Base-by-base conservation (phyloP, 2,113 vertebrate genomes). In the Myrmophylax atrothorax region DNA sequence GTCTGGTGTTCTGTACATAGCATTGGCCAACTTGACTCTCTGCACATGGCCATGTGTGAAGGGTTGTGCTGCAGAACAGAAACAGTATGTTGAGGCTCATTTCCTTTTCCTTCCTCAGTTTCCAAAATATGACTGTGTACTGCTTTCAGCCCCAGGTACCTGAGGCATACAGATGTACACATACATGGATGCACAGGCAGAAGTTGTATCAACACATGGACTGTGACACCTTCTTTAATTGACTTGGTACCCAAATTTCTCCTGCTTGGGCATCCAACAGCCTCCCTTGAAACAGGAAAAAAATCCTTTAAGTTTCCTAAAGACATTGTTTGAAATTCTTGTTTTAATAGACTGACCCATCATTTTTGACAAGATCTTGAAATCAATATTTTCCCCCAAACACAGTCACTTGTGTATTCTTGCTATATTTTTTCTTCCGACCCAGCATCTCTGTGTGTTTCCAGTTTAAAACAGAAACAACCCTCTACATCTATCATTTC, bases 331-430 rank as follows among this genome's bases (percentile, higher is more conserved):
- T 70, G 69, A 72, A 53, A 8, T 58, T 84, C 79, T 90, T 63
- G 29, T 78, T 92, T 95, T 74, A 90, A 67, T 63, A 77, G 81
- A 66, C 58, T 59, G 83, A 28, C 74, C 47, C 37, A 58, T 76
- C 40, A 64, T 69, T 96, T 95, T 84, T 92, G 24, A 69, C 81
- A 89, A 79, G 74, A 78, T 50, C 74, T 83, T 62, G 66, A 91
- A 92, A 87, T 90, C 73, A 69, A 3, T 93, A 90, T 89, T 96
- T 90, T 23, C 64, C 28, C 42, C 38, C 38, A 76, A 73, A 86
- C 28, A 67, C 52, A 85, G 49, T 18, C n/a, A 58, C 53, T 78
- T 82, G 28, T 66, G 46, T 83, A 49, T 93, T 84, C 42, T n/a
- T 66, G 24, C 58, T 5, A 4, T 59, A 17, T 10, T 79, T 88